Evolutionary conservation across 2,797 vertebrate species (phyloP), one percentile per base, ranked within the genome.

Genomic region (Chelon auratus): DNA sequence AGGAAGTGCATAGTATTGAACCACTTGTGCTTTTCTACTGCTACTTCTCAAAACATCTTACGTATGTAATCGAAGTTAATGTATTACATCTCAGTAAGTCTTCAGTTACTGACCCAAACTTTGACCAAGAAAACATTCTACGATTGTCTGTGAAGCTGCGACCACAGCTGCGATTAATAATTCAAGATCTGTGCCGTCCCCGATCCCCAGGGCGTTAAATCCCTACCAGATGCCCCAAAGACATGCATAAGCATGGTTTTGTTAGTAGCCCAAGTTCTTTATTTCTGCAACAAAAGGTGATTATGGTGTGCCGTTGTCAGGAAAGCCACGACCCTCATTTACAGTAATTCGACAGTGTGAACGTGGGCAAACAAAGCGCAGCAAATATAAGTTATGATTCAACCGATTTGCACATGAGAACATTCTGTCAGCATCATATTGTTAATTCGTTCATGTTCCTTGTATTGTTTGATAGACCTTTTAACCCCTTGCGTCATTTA

Each of bases 381-480:
- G 61, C 22, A 64, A 71, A 83, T 74, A 77, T 64, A 77, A 67
- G 66, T 55, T 76, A 54, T 60, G 73, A 87, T 68, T 68, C 56
- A 64, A 48, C 48, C 36, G 52, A 59, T 15, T 68, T 24, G 2
- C 10, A 48, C 42, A 52, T 20, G 42, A 57, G 75, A 88, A 62
- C 74, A 70, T 53, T 76, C 54, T 83, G 59, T 86, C 72, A 83
- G 62, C 84, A 78, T 63, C 36, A 37, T 74, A 77, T 82, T 87
- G 72, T 85, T 78, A 61, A 77, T 73, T 68, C 55, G 70, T 55
- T 36, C 55, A 39, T 72, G 56, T 84, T 87, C 72, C 75, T 80
- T 76, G 53, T 55, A 85, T 91, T 91, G 88, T 89, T 84, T 75
- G 4, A 54, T 1, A 9, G 76, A 85, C 72, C 81, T 85, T 91